phyloP scores from a whole-genome alignment of 2,113 vertebrate species.

The Neomonachus schauinslandi region DNA sequence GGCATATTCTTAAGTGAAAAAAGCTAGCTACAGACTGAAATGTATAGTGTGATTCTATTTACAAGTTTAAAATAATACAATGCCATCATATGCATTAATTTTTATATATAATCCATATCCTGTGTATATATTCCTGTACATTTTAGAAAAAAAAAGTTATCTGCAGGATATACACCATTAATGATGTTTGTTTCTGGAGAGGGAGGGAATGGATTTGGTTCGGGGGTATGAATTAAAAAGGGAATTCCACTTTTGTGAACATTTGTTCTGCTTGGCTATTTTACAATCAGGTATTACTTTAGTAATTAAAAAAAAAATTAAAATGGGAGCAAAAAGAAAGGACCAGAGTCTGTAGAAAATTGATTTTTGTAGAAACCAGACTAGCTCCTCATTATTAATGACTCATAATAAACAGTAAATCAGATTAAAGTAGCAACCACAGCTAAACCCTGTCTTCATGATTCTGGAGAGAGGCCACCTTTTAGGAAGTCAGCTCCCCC shows the following conservation, averaged over 20 bases:
- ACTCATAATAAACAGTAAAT: constrained; percentile 60
- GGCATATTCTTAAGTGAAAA: background rate
- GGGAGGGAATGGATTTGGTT: background rate
- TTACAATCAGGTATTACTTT: constrained; percentile 18
- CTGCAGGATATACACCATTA: background rate
- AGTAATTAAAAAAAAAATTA: constrained; percentile 40
- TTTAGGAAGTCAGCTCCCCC: background rate
- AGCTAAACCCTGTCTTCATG: constrained; percentile 19
- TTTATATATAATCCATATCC: background rate
- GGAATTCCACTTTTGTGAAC: constrained; percentile 7
- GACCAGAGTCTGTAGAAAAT: constrained; percentile 49
- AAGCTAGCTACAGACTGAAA: background rate
- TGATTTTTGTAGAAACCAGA: constrained; percentile 60
- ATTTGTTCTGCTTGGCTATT: constrained; percentile 46
- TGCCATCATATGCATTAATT: background rate
- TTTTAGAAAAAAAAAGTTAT: background rate
- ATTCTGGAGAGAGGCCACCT: constrained; percentile 35
- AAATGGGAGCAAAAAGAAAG: background rate
- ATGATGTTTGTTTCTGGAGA: background rate
- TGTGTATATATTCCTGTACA: background rate
- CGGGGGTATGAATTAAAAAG: background rate
- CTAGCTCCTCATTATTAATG: constrained; percentile 41
- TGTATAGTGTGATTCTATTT: background rate
- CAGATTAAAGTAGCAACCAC: constrained; percentile 49
- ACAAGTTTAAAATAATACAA: background rate